These are phyloP conservation scores for Sycophila texana DNA, from an alignment of 2,888 invertebrate species.

Conservation along the genomic window DNA sequence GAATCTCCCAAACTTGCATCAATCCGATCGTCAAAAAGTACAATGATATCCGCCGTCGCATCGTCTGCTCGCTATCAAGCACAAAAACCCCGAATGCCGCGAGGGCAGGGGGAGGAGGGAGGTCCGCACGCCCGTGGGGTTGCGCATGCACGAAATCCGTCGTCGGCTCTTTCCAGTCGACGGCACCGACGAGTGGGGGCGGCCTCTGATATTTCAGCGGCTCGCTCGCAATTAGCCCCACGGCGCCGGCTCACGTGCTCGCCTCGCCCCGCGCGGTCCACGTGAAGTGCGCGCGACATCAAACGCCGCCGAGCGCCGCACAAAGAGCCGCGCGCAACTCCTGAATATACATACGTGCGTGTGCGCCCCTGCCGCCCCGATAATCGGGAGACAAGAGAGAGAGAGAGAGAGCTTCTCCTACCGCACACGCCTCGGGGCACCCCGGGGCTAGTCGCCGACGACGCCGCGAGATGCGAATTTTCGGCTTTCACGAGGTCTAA, in stretches of 20 bases:
- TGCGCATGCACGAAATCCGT: not conserved
- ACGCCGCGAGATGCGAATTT: too few species aligned
- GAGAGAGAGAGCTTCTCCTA: not conserved
- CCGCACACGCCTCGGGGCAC: not conserved
- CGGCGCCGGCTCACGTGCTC: conserved; percentile 56
- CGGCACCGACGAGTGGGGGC: conserved; percentile 56
- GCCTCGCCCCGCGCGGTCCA: conserved; percentile 23
- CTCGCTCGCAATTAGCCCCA: conserved; percentile 64
- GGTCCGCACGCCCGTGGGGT: too few species aligned
- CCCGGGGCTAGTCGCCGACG: too few species aligned
- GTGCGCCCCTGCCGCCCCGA: conserved; percentile 31
- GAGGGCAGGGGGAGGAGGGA: too few species aligned
- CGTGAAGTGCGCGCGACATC: conserved; percentile 43
- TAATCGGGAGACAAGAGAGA: conserved; percentile 15
- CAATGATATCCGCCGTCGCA: not conserved
- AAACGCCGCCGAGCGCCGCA: conserved; percentile 40
- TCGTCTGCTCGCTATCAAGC: not conserved
- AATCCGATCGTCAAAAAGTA: not conserved
- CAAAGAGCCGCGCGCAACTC: conserved; percentile 34
- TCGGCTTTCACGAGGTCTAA: not conserved
- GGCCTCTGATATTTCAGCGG: conserved; percentile 21
- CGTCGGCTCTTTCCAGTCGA: conserved; percentile 56
- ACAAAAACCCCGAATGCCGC: too few species aligned
- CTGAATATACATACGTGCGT: conserved; percentile 35
- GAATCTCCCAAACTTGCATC: too few species aligned